Percentiles rank a stretch among this genome's conserved stretches.
These are phyloP conservation scores for Homarus americanus DNA, from an alignment of 1,140 invertebrate species.

Conservation along the genomic window DNA sequence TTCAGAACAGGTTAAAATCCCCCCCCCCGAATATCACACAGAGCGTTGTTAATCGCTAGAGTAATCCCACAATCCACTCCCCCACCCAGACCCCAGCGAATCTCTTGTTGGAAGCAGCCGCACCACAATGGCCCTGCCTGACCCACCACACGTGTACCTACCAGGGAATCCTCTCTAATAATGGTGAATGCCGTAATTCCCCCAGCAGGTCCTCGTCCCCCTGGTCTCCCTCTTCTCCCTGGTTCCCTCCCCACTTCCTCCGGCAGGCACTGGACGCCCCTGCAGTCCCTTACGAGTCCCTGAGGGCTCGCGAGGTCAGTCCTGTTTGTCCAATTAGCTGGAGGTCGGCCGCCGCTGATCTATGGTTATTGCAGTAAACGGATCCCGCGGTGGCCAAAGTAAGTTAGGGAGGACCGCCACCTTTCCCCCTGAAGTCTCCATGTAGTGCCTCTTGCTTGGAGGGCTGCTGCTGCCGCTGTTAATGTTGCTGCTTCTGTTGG, in stretches of 20 bases:
- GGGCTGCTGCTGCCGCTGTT: background rate
- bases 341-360: slow-evolving; percentile 14
- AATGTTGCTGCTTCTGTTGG: background rate
- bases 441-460: background rate
- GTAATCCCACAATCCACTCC: background rate
- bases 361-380: slow-evolving; percentile 54
- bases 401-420: slow-evolving; percentile 2
- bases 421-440: background rate
- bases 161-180: background rate
- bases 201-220: background rate
- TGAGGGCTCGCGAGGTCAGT: slow-evolving; percentile 18
- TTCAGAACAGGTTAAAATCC: background rate
- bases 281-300: slow-evolving; percentile 38
- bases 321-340: slow-evolving; percentile 52
- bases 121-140: background rate
- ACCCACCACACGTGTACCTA: background rate
- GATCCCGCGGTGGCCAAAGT: slow-evolving; percentile 20
- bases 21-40: background rate
- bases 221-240: background rate
- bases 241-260: background rate
- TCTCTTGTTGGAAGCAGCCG: background rate
- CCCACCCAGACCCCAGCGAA: background rate
- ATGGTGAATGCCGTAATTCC: background rate
- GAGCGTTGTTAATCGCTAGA: background rate
- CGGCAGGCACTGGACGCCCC: background rate